These are phyloP conservation scores for Myotis brandtii DNA, from an alignment of 2,113 vertebrate species.

Conservation along the genomic window DNA sequence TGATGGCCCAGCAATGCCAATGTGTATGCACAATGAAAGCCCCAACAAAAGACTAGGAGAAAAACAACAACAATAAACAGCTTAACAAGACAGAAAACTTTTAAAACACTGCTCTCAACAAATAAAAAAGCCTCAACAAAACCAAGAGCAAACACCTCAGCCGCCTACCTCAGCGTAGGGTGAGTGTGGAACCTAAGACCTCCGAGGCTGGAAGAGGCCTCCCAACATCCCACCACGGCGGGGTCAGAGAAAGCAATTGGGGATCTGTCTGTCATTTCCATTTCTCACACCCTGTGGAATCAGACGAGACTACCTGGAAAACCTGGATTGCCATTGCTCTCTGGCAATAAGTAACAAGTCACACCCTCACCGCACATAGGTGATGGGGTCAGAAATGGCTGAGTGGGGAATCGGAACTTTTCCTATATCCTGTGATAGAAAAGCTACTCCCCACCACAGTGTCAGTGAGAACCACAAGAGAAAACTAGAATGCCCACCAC, in stretches of 20 bases:
- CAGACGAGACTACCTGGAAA: background rate
- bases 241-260: background rate
- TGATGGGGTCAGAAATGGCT: background rate
- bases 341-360: background rate
- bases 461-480: background rate
- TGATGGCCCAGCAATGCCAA: background rate
- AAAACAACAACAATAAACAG: background rate
- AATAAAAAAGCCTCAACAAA: background rate
- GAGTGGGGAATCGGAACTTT: background rate
- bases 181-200: background rate
- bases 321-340: rapidly evolving
- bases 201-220: background rate
- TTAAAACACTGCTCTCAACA: background rate
- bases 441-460: rapidly evolving
- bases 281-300: background rate
- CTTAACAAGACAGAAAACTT: background rate
- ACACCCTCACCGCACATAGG: rapidly evolving
- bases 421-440: background rate
- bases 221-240: background rate
- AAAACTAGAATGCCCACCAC: background rate
- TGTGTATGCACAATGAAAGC: background rate
- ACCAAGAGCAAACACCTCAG: background rate
- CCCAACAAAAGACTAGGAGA: background rate
- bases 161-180: background rate
- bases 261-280: no score